A percentile compares a stretch with the other conserved stretches of the same genome.
Conservation (phyloP, 2,113 vertebrate species). For the Machaerirhynchus nigripectus region DNA sequence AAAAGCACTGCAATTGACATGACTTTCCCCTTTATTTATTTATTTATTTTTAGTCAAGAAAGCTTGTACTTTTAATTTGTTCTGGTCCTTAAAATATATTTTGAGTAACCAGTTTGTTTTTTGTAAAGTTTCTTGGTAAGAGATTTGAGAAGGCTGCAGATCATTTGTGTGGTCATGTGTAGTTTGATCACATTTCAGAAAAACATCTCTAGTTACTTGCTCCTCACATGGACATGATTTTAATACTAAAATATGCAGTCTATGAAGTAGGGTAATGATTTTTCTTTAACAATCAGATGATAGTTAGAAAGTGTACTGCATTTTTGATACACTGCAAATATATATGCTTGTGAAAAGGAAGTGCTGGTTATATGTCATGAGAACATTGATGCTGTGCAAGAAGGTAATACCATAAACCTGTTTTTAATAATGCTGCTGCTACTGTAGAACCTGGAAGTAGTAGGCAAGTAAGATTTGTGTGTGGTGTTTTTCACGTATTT, state of each 20-base stretch:
- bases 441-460: background rate
- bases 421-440: background rate
- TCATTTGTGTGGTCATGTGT: background rate
- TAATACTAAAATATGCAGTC: background rate
- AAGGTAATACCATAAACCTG: background rate
- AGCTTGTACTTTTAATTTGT: background rate
- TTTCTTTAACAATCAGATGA: background rate
- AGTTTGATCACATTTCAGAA: constrained; percentile 24
- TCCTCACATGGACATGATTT: background rate
- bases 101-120: background rate
- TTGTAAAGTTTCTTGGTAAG: background rate
- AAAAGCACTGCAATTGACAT: background rate
- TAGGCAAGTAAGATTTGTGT: background rate
- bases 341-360: background rate
- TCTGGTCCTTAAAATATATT: background rate
- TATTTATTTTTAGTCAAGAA: background rate
- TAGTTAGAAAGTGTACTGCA: background rate
- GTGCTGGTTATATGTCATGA: background rate
- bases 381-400: background rate
- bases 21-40: background rate
- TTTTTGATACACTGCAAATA: background rate
- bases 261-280: background rate
- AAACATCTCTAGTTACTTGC: background rate
- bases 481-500: background rate
- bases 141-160: background rate